phyloP scores from a whole-genome alignment of 1,140 invertebrate species.

The Temnothorax longispinosus region DNA sequence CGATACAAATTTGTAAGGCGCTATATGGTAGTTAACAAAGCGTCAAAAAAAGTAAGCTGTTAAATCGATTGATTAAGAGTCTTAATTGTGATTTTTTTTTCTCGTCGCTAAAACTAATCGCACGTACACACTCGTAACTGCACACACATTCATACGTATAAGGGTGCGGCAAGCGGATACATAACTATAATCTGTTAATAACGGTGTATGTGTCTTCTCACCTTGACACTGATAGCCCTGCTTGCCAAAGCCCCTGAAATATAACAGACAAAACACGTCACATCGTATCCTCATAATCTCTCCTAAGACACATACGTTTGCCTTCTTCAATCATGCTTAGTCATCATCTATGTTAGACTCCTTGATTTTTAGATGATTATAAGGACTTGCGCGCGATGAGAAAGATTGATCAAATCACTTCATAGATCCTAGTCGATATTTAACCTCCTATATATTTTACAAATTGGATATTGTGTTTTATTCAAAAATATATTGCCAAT shows the following conservation, averaged over 20 bases:
- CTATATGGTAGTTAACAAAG: slow-evolving; percentile 2
- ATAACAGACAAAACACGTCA: slow-evolving; percentile 88
- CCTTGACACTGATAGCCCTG: slow-evolving; percentile 99
- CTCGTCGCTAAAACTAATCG: slow-evolving; percentile 45
- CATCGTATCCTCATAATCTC: slow-evolving; percentile 83
- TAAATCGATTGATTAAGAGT: slow-evolving; percentile 34
- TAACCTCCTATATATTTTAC: not conserved
- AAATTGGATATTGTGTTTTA: slow-evolving; percentile 13
- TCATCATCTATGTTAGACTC: slow-evolving; percentile 58
- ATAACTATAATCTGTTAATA: slow-evolving; percentile 84
- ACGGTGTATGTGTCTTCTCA: slow-evolving; percentile 88
- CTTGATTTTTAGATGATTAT: slow-evolving; percentile 21
- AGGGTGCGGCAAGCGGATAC: slow-evolving; percentile 79
- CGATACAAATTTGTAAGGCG: too few relatives aligned
- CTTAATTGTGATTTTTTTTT: slow-evolving; percentile 42
- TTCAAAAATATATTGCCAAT: slow-evolving; percentile 30
- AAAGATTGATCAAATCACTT: slow-evolving; percentile 30
- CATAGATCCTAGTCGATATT: slow-evolving; percentile 10
- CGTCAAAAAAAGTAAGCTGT: slow-evolving; percentile 2
- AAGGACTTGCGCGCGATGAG: slow-evolving; percentile 22
- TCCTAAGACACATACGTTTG: slow-evolving; percentile 81
- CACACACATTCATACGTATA: slow-evolving; percentile 74
- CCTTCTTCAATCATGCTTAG: slow-evolving; percentile 75
- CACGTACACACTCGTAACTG: slow-evolving; percentile 64
- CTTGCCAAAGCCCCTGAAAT: slow-evolving; percentile 98